A percentile compares a stretch with the other conserved stretches of the same genome.
Evolutionary conservation across 2,888 invertebrate genomes (phyloP).

Genomic region (Cryptus viduatorius): DNA sequence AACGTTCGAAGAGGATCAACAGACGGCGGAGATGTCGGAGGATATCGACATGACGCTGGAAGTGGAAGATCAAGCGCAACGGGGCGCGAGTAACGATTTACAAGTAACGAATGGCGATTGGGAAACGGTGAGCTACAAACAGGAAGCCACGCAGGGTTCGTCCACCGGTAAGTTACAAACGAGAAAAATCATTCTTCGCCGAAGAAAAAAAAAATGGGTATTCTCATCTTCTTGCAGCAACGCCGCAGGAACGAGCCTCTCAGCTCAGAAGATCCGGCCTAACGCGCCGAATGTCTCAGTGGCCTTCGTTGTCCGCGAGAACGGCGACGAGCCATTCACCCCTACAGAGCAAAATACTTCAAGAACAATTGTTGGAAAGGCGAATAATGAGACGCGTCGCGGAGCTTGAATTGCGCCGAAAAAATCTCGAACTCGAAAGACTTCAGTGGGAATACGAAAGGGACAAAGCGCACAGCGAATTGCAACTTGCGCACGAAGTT

Average conservation of each 20-base stretch:
- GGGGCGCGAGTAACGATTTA: slow-evolving; percentile 32
- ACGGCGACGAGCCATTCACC: slow-evolving; percentile 69
- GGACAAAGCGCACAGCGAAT: slow-evolving; percentile 77
- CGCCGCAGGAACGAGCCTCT: slow-evolving; percentile 58
- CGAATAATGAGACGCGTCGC: slow-evolving; percentile 76
- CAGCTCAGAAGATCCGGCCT: slow-evolving; percentile 48
- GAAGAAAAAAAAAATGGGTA: background rate
- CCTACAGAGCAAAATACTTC: slow-evolving; percentile 77
- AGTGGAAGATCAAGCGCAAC: slow-evolving; percentile 46
- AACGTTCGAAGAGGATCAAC: slow-evolving; percentile 14
- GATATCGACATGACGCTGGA: slow-evolving; percentile 61
- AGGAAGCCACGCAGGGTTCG: slow-evolving; percentile 41
- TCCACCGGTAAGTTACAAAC: slow-evolving; percentile 41
- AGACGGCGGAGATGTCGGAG: slow-evolving; percentile 41
- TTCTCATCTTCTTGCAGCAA: background rate
- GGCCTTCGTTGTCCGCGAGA: slow-evolving; percentile 70
- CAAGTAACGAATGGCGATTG: slow-evolving; percentile 46
- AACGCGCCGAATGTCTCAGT: slow-evolving; percentile 71
- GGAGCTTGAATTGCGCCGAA: slow-evolving; percentile 78
- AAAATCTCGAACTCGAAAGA: slow-evolving; percentile 78
- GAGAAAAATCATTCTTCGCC: background rate
- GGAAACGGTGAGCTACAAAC: slow-evolving; percentile 53
- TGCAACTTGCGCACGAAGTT: slow-evolving; percentile 78
- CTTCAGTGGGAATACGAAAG: slow-evolving; percentile 78
- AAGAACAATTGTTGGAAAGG: slow-evolving; percentile 77